Conservation (phyloP, 2,797 vertebrate genomes). For the Bufotes viridis region DNA sequence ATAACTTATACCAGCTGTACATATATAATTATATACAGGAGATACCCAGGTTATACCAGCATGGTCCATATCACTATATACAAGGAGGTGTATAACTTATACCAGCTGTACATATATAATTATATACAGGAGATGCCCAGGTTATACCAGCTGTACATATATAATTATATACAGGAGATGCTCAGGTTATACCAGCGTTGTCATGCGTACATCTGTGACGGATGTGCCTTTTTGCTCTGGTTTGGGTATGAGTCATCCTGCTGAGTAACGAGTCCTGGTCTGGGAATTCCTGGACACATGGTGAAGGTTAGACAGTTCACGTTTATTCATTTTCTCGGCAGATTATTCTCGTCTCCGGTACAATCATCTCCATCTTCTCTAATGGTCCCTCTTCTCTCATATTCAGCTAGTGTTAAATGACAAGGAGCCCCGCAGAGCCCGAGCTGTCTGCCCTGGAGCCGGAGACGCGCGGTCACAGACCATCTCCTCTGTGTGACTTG, state of each 20-base stretch:
- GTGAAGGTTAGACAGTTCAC: neutral
- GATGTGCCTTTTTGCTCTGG: too few relatives aligned
- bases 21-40: too few relatives aligned
- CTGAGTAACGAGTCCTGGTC: neutral
- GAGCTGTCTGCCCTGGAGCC: constrained; percentile 8
- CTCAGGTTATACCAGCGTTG: neutral
- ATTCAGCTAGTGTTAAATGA: neutral
- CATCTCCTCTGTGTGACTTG: constrained; percentile 20
- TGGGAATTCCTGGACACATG: neutral
- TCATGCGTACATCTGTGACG: neutral
- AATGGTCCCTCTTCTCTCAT: neutral
- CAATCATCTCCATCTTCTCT: neutral
- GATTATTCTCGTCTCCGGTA: neutral
- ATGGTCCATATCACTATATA: too few relatives aligned
- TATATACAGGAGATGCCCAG: too few relatives aligned
- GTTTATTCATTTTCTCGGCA: neutral
- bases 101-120: too few relatives aligned
- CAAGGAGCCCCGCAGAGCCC: neutral
- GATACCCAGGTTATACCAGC: too few relatives aligned
- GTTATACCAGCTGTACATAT: too few relatives aligned
- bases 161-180: neutral
- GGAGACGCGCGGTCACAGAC: constrained; percentile 19
- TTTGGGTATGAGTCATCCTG: neutral
- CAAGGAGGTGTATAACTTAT: too few relatives aligned
- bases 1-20: too few relatives aligned